Evolutionary conservation across 64 coral and sea anemone genomes (phyloP), one percentile per base, ranked within the genome.

Genomic region (Montipora foliosa): DNA sequence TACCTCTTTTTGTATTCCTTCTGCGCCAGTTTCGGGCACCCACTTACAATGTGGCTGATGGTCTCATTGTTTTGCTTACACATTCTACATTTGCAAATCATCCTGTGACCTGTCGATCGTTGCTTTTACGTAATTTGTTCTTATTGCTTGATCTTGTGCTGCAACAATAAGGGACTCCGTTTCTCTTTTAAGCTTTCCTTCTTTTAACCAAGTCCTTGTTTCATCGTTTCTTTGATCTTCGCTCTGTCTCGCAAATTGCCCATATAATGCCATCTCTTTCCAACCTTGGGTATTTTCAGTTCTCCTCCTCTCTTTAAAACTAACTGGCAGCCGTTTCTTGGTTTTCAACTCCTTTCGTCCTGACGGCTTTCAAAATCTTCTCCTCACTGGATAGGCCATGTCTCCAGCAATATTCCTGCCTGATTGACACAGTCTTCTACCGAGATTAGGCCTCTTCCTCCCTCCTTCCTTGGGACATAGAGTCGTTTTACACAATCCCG

Each of bases 21-120:
- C 46, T 90, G 75, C 5, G 76, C 88, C 45, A 90, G 45, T 79
- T 79, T 90, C n/a, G 49, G 14, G 47, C 74, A 79, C 11, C 0
- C 53, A 47, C 75, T 90, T 6, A 90, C 24, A 21, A 90, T 66
- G 46, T 90, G 76, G 13, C 12, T 78, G 44, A 90, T 79, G 24
- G 52, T 78, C 37, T 90, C 88, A 12, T 45, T 77, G 75, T 24
- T 24, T 77, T 37, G 24, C 9, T 77, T 46, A 15, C 7, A 77
- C 24, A 77, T 77, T 77, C 75, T 77, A 4, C 47, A 77, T 77
- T 77, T 37, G 47, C 29, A 0, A 0, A 37, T 37, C 47, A 24
- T 19, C 47, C 24, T 77, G 25, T 46, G 24, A 49, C 24, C 47
- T 77, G 25, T 77, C 25, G 75, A 77, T 17, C 75, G 7, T 77